Evolutionary conservation across 2,888 invertebrate species (phyloP), one percentile per base, ranked within the genome.

Genomic region (Hyposoter dolosus): DNA sequence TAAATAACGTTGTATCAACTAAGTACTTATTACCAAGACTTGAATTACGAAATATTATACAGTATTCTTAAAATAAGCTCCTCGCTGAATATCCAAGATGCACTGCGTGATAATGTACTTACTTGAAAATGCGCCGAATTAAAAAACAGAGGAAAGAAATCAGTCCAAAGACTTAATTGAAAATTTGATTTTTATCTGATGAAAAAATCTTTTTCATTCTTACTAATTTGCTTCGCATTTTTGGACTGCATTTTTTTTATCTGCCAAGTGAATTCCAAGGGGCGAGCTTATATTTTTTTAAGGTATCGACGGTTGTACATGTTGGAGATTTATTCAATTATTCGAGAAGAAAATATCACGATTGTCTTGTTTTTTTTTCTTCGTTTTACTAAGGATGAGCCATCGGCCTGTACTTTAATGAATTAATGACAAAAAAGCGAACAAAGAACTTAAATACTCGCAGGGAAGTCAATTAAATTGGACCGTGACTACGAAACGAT

Each of bases 11-110:
- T 82, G 69, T 63, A 75, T 69, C 23, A 69, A 72, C 32, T 17
- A 72, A 72, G 78, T 83, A 83, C 56, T 66, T 75, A 56, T 47
- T 60, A 60, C 12, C 63, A 19, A 71, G 17, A 71, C 50, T 82
- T 74, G 43, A 35, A 50, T 17, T 68, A 75, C 40, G 50, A 47
- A 66, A 76, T 56, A 43, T 72, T 56, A 78, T 72, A 68, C 83
- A 75, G 79, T 83, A 79, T 79, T 79, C 56, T 83, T 72, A 83
- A 23, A 40, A 63, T 60, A 83, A 72, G 77, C 65, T 60, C 47
- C 40, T 77, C 50, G 77, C 76, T 82, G 69, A 71, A 28, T 71
- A 77, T 72, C 32, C 53, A 71, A 28, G 65, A 69, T 71, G 82
- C 71, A 77, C 82, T 43, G 56, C 66, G 78, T 68, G 47, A 78